These are phyloP conservation scores for Oreochromis niloticus DNA, from an alignment of 2,113 vertebrate species.

Conservation along the genomic window DNA sequence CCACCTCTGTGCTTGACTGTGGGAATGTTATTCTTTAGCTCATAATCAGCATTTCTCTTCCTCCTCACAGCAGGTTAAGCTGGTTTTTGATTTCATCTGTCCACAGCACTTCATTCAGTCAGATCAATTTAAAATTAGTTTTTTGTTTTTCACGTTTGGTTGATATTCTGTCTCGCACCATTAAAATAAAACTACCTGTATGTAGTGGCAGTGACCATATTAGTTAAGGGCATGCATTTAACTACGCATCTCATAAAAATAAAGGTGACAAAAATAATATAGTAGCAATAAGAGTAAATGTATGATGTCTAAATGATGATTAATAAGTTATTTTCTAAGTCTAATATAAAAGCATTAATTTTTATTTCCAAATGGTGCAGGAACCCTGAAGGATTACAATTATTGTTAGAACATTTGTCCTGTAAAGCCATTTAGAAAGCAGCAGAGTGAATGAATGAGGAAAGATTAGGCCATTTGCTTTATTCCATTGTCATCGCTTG, in stretches of 20 bases:
- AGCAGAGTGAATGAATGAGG: neutral
- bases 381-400: neutral
- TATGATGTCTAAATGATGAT: neutral
- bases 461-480: neutral
- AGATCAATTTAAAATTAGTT: neutral
- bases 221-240: neutral
- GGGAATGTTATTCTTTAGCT: neutral
- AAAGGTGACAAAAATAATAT: neutral
- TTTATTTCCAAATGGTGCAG: neutral
- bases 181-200: neutral
- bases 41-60: neutral
- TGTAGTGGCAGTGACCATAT: neutral
- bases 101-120: neutral
- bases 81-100: neutral
- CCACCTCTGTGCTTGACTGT: neutral
- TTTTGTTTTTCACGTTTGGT: neutral
- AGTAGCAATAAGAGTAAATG: neutral
- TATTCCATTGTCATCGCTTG: neutral
- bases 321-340: neutral
- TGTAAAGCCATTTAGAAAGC: neutral
- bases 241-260: neutral
- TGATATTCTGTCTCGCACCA: neutral
- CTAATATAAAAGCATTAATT: neutral
- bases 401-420: neutral
- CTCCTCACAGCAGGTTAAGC: neutral